Base-by-base conservation (phyloP, 2,113 vertebrate genomes). In the Tautogolabrus adspersus region DNA sequence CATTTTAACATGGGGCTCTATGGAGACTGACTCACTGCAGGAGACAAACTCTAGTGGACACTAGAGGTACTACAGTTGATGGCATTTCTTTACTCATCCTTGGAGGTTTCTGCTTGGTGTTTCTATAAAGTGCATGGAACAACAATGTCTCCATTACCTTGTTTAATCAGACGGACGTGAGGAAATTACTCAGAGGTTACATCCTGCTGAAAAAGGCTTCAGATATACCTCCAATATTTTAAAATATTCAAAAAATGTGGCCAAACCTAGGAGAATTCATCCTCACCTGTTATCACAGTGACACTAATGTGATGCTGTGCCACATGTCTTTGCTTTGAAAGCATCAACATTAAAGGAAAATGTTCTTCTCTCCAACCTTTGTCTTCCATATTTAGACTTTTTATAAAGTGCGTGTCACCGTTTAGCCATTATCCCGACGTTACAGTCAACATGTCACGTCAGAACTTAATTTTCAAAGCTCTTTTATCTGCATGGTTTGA, bases 401-500 rank as follows among this genome's bases (percentile, higher is more conserved):
- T 12, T 12, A 4, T 34, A 10, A 8, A 9, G 49, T 21, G 19
- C 40, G 26, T 40, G 13, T 49, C 30, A 30, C 52, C 40, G 57
- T 49, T 23, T 1, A 64, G 30, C 46, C 30, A 44, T 62, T 15
- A 66, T 54, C 16, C 42, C 21, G 30, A 58, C 12, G 56, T 26
- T 30, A 9, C 23, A 34, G 34, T 49, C 8, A 26, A 74, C 56
- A 30, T 46, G 66, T 58, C 55, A 75, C 54, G 57, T 61, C 23
- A 54, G 37, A 52, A 56, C 52, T 67, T 26, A 10, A 42, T 66
- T 66, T 62, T 55, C 18, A 40, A 80, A 58, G 26, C 19, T 23
- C 40, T 49, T 52, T 68, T 9, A 59, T 80, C 23, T 56, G 47
- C 58, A 26, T 37, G 12, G n/a, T 59, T 21, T 12, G 56, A 65